Base-by-base conservation (phyloP, 2,797 vertebrate genomes). In the Benthosema pterotum region DNA sequence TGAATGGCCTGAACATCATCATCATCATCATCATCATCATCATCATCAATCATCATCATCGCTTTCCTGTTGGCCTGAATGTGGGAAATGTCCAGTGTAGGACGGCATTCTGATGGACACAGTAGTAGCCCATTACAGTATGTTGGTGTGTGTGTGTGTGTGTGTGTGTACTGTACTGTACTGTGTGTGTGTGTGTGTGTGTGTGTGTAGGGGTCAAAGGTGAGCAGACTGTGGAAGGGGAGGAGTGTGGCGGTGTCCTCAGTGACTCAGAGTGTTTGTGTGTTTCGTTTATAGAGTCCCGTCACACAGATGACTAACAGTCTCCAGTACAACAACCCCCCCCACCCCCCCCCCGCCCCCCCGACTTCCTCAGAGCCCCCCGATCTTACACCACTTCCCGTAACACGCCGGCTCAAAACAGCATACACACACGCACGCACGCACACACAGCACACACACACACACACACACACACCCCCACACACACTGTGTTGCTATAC, bases 311-410 rank as follows among this genome's bases (percentile, higher is more conserved):
- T 57, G 19, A 58, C 6, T 13, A 47, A 47, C 43, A 58, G 46
- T 58, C 42, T 57, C 16, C 12, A 19, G 19, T 5, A 12, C 5
- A 25, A 25, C 22, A 25, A 25, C 45, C 18, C 17, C 42, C 38
- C 11, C 42, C n/a, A 16, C 42, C 16, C 0, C 55, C 11, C 56
- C 16, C 16, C n/a, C 15, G 11, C 15, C 17, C 16, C 17, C 15
- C 13, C 1, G 28, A 42, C 73, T 87, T 89, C 87, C 87, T 88
- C 65, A 69, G 77, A 82, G 46, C 28, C 65, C 62, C 59, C 84
- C 60, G 74, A 83, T 75, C 79, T 80, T 79, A 72, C 69, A 76
- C 69, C 25, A 18, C 76, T 91, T 91, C 89, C 88, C 79, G 80
- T 65, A 67, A 81, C 75, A 51, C 52, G 42, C 63, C 55, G 65